phyloP scores from a whole-genome alignment of 1,140 invertebrate genomes.

The Halyomorpha halys region DNA sequence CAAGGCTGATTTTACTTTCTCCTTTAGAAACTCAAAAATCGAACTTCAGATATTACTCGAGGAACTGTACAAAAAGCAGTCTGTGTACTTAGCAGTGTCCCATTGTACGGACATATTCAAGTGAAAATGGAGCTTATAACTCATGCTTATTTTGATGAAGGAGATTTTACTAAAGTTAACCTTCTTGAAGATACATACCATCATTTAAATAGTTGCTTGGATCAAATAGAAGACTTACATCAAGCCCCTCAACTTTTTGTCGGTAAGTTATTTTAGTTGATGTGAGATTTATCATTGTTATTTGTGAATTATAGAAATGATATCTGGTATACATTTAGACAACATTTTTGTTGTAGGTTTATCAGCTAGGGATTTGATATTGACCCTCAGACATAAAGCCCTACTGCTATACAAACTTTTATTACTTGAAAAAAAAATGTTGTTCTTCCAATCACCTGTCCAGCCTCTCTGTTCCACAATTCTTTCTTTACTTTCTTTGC shows the following conservation, averaged over 20 bases:
- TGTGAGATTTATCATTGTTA: not conserved
- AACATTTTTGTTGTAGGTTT: slow-evolving; percentile 48
- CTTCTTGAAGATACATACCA: slow-evolving; percentile 86
- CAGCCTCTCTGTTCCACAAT: slow-evolving; percentile 77
- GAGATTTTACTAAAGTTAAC: slow-evolving; percentile 55
- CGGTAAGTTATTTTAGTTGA: slow-evolving; percentile 45
- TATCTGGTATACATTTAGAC: not conserved
- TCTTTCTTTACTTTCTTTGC: slow-evolving; percentile 77
- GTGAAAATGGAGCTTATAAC: slow-evolving; percentile 94
- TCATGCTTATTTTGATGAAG: slow-evolving; percentile 92
- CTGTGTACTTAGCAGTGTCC: slow-evolving; percentile 77
- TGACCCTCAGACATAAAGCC: slow-evolving; percentile 84
- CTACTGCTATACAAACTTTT: slow-evolving; percentile 88
- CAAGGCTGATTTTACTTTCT: not conserved
- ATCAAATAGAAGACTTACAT: slow-evolving; percentile 46
- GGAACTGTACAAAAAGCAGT: slow-evolving; percentile 91
- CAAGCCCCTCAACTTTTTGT: slow-evolving; percentile 64
- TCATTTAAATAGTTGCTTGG: slow-evolving; percentile 79
- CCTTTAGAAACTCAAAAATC: slow-evolving; percentile 75
- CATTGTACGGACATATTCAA: slow-evolving; percentile 84
- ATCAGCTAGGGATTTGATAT: slow-evolving; percentile 66
- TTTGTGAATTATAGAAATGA: not conserved
- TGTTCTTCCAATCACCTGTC: slow-evolving; percentile 90
- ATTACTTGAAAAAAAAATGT: slow-evolving; percentile 76
- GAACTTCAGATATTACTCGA: slow-evolving; percentile 93